Base-by-base conservation (phyloP, 2,888 invertebrate species). In the Drosophila nigricruria region DNA sequence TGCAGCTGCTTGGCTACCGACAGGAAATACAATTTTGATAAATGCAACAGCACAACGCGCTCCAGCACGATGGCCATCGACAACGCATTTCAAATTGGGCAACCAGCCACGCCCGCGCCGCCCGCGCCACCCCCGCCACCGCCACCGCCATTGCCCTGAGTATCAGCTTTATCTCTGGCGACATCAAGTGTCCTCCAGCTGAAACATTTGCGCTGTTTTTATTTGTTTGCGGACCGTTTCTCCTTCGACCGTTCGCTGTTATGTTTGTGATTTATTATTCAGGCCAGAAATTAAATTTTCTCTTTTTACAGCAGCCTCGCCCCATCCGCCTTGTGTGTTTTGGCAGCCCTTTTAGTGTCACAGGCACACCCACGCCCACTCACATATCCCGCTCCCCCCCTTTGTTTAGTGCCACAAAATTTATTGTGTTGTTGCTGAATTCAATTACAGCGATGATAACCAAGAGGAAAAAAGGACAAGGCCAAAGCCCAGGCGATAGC, bases 211-310 rank as follows among this genome's bases (percentile, higher is more conserved):
- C 69, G 82, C 82, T 78, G 77, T 81, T 82, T 77, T 49, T 78
- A 78, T 77, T 77, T 74, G 78, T 67, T 78, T 70, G 54, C 47
- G 53, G 36, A 30, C 18, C 59, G 45, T 45, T 32, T 16, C 52
- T 32, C 34, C 50, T 18, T 32, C n/a, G 38, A 38, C 50, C 32
- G 38, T 56, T 63, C 36, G 56, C 57, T 70, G 73, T 79, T 84
- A 79, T 88, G 73, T 85, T 82, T 90, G 83, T 90, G 90, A 90
- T 90, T 90, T 90, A 90, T 89, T 90, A 90, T 90, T 87, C 87
- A 78, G 78, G 90, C 75, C 81, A 86, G 87, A 90, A 90, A 90
- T 90, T 90, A 91, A 91, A 91, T 91, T 90, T 86, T 80, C 82
- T 74, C 79, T 69, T 56, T 57, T 45, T 59, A 73, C 50, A 42